Percentiles rank a stretch among this genome's conserved stretches.
These are phyloP conservation scores for Amphipyra berbera DNA, from an alignment of 2,888 invertebrate species.

Conservation along the genomic window DNA sequence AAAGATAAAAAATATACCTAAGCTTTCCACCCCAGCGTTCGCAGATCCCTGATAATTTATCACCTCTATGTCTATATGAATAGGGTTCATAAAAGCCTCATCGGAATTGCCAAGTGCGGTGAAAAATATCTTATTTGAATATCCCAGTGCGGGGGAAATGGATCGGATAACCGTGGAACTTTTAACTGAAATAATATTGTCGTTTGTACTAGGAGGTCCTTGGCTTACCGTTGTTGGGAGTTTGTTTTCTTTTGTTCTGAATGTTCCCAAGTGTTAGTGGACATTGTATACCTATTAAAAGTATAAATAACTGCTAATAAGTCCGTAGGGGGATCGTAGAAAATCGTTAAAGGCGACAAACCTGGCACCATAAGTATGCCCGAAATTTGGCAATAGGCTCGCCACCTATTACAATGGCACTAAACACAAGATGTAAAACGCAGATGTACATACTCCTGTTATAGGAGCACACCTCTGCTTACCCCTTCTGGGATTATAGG, in stretches of 20 bases:
- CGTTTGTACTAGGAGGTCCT: slow-evolving; percentile 70
- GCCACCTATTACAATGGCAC: too few relatives aligned
- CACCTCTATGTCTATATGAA: slow-evolving; percentile 66
- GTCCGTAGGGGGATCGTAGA: too few relatives aligned
- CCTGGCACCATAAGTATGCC: too few relatives aligned
- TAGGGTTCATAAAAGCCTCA: slow-evolving; percentile 71
- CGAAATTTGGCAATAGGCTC: too few relatives aligned
- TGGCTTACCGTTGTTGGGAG: slow-evolving; percentile 50
- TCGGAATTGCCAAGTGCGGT: slow-evolving; percentile 67
- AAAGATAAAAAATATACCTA: slow-evolving; percentile 64
- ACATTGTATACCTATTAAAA: background rate
- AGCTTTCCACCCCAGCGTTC: slow-evolving; percentile 56
- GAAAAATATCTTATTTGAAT: slow-evolving; percentile 82
- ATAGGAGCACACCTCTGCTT: too few relatives aligned
- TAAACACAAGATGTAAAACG: too few relatives aligned
- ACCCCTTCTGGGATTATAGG: too few relatives aligned
- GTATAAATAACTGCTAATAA: too few relatives aligned
- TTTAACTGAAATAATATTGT: slow-evolving; percentile 85
- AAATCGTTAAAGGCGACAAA: too few relatives aligned
- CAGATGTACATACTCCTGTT: too few relatives aligned
- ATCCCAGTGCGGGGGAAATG: slow-evolving; percentile 74
- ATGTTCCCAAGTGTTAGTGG: slow-evolving; percentile 23
- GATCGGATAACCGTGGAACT: slow-evolving; percentile 80
- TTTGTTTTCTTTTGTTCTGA: slow-evolving; percentile 53
- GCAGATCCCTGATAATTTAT: slow-evolving; percentile 63